phyloP scores from a whole-genome alignment of 2,113 vertebrate species.

The Petroica traversi region DNA sequence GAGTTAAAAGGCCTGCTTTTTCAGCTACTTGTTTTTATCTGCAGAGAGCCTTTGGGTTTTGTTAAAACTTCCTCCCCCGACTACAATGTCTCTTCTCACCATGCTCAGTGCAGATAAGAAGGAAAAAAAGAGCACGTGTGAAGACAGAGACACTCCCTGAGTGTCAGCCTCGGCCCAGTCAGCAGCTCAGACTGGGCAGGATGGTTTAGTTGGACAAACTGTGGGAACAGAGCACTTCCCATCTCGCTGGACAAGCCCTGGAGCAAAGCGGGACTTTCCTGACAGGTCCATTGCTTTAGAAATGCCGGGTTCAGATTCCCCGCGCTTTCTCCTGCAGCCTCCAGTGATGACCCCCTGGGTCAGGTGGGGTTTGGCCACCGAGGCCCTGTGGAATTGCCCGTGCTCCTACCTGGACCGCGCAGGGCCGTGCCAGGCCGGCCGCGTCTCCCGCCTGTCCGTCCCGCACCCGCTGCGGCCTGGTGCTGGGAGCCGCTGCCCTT shows the following conservation, averaged over 20 bases:
- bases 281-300: background rate
- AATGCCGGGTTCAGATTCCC: background rate
- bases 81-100: background rate
- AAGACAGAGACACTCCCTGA: accelerated
- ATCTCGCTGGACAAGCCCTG: background rate
- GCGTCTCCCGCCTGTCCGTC: accelerated
- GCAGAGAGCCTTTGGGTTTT: background rate
- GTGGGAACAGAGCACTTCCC: background rate
- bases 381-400: accelerated
- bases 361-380: background rate
- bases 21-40: background rate
- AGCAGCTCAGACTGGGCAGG: accelerated
- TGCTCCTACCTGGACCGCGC: background rate
- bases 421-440: accelerated
- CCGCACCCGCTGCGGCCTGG: accelerated
- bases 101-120: background rate
- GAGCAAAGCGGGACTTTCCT: background rate
- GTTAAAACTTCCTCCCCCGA: background rate
- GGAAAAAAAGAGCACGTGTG: background rate
- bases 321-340: background rate
- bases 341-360: accelerated
- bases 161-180: background rate
- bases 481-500: accelerated
- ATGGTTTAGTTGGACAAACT: background rate
- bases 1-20: background rate